Evolutionary conservation across 1,140 invertebrate genomes (phyloP), one percentile per base, ranked within the genome.

Genomic region (Pseudomyrmex gracilis): DNA sequence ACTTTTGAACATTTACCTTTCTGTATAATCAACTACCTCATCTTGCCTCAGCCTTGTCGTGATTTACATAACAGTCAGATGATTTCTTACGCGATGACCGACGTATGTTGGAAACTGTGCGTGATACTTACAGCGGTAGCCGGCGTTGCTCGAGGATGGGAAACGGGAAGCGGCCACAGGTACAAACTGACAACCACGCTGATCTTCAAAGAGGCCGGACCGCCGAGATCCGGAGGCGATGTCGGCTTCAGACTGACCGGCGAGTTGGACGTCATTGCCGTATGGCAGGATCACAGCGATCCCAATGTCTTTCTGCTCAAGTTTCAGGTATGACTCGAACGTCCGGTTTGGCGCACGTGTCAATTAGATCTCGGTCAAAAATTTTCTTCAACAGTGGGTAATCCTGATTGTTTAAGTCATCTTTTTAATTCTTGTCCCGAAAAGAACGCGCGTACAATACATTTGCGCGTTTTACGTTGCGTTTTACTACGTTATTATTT

Each of bases 211-310:
- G 92, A 91, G 57, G 90, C 49, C 22, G 61, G 89, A 67, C 61
- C 90, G 20, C 20, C 84, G n/a, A 87, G 86, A 80, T 85, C 87
- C 3, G 93, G 91, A 2, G 95, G 95, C 76, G 95, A 96, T 83
- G 95, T 96, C 51, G 96, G 96, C 12, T 96, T 95, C 89, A 94
- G 94, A 83, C 85, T 96, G 43, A 92, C 94, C 49, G 94, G 93
- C 34, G 92, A 93, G 68, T 89, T 96, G 1, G 87, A 92, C 15
- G 92, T 96, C 2, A 89, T 91, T n/a, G 91, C 94, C 8, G 88
- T 96, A 49, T 96, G 96, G 96, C 94, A 93, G 73, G 93, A 94
- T 86, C 93, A 94, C 7, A 88, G 87, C n/a, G 92, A 94, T 82
- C 74, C 87, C 3, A 90, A 94, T 43, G 94, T 90, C 51, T 88